These are phyloP conservation scores for Cosmorhoe ocellata DNA, from an alignment of 2,888 invertebrate species.

Conservation along the genomic window DNA sequence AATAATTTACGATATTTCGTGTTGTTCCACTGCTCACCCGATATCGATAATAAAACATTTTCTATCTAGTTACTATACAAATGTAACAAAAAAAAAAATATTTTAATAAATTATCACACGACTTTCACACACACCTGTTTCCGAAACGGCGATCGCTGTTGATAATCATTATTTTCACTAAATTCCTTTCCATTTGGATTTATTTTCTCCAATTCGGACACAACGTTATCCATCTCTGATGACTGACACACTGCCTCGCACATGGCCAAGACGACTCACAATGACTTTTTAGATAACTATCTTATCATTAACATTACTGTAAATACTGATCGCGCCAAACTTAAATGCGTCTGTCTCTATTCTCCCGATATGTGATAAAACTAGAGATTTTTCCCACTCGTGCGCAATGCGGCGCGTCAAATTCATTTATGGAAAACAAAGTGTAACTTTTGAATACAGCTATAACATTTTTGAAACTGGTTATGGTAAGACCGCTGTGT, in stretches of 20 bases:
- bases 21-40: slow-evolving; percentile 20
- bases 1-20: neutral
- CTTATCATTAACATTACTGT: slow-evolving; percentile 48
- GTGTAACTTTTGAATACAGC: slow-evolving; percentile 14
- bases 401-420: neutral
- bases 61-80: neutral
- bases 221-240: slow-evolving; percentile 55
- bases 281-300: slow-evolving; percentile 43
- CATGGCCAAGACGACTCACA: slow-evolving; percentile 36
- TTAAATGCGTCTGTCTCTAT: slow-evolving; percentile 1
- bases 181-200: slow-evolving; percentile 52
- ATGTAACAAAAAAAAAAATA: too few relatives aligned
- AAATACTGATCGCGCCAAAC: slow-evolving; percentile 17
- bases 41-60: neutral
- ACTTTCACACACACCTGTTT: slow-evolving; percentile 68
- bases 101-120: too few relatives aligned
- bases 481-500: slow-evolving; percentile 25
- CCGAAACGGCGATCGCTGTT: slow-evolving; percentile 50
- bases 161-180: slow-evolving; percentile 42
- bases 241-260: slow-evolving; percentile 47
- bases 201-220: slow-evolving; percentile 64
- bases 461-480: slow-evolving; percentile 22
- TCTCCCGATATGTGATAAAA: neutral
- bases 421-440: slow-evolving; percentile 15
- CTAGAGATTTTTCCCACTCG: neutral